Percentiles rank a stretch among this genome's conserved stretches.
These are phyloP conservation scores for Litoditis marina DNA, from an alignment of 2,888 invertebrate genomes.

Conservation along the genomic window DNA sequence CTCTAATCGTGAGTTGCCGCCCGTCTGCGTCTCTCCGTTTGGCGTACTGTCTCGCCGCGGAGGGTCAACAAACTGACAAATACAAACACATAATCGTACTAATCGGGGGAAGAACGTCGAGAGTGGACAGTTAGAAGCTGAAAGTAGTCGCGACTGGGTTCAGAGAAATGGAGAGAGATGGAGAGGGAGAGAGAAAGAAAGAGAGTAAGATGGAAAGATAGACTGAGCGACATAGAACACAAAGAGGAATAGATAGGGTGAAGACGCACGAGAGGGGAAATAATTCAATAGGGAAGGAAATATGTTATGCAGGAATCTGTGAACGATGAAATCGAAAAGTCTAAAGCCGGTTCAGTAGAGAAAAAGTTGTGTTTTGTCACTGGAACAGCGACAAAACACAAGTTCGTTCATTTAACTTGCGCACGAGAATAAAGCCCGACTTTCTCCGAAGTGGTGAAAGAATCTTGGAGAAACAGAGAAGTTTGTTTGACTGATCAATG, in stretches of 20 bases:
- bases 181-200: not conserved
- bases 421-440: too few relatives aligned
- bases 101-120: slow-evolving; percentile 25
- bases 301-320: too few relatives aligned
- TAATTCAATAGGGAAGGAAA: too few relatives aligned
- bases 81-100: slow-evolving; percentile 42
- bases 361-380: too few relatives aligned
- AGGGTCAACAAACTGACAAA: slow-evolving; percentile 20
- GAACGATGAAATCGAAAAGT: too few relatives aligned
- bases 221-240: not conserved
- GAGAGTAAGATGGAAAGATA: not conserved
- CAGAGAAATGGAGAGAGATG: not conserved
- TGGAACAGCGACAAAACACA: too few relatives aligned
- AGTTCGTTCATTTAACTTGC: too few relatives aligned
- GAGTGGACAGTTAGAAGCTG: not conserved
- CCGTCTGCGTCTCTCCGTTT: not conserved
- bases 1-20: not conserved
- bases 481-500: too few relatives aligned
- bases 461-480: too few relatives aligned
- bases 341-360: too few relatives aligned
- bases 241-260: not conserved
- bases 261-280: not conserved
- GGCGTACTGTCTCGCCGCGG: slow-evolving; percentile 2
- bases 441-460: too few relatives aligned
- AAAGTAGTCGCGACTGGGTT: not conserved